Conservation (phyloP, 2,888 invertebrate genomes). For the Scaptomyza reducta region DNA sequence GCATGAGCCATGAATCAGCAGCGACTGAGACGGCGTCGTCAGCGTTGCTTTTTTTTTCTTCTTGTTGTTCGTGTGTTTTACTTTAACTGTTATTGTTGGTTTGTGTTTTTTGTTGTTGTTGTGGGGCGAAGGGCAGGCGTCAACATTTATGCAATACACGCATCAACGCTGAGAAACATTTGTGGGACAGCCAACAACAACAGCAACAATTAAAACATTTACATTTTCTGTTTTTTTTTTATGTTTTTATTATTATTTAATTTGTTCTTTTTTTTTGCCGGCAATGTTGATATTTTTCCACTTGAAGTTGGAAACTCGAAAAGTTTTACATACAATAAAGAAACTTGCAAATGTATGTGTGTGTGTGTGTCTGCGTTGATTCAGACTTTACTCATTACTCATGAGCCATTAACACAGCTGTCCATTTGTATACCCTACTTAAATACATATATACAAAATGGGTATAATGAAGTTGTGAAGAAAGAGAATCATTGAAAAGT, state of each 20-base stretch:
- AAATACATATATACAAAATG: not conserved
- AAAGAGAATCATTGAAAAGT: not conserved
- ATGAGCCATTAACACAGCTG: constrained; percentile 30
- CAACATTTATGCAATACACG: constrained; percentile 48
- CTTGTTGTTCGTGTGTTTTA: constrained; percentile 6
- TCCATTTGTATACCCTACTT: constrained; percentile 8
- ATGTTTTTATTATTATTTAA: not conserved
- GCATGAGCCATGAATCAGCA: constrained; percentile 52
- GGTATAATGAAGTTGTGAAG: not conserved
- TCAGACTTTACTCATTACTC: constrained; percentile 15
- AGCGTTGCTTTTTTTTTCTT: constrained; percentile 32
- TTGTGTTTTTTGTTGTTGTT: not conserved
- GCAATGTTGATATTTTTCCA: constrained; percentile 35
- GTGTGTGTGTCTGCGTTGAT: constrained; percentile 14
- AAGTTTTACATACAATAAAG: constrained; percentile 18
- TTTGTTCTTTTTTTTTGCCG: constrained; percentile 17
- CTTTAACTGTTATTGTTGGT: constrained; percentile 10
- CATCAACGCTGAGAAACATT: constrained; percentile 46
- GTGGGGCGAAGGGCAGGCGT: constrained; percentile 26
- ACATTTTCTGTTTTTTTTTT: constrained; percentile 1
- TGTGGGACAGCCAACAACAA: constrained; percentile 37
- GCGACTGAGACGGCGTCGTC: constrained; percentile 22
- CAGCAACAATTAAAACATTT: constrained; percentile 2
- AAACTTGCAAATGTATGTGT: constrained; percentile 5
- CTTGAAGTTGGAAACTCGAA: constrained; percentile 19